These are phyloP conservation scores for Marcusenius ussheri DNA, from an alignment of 2,113 vertebrate species.

Conservation along the genomic window DNA sequence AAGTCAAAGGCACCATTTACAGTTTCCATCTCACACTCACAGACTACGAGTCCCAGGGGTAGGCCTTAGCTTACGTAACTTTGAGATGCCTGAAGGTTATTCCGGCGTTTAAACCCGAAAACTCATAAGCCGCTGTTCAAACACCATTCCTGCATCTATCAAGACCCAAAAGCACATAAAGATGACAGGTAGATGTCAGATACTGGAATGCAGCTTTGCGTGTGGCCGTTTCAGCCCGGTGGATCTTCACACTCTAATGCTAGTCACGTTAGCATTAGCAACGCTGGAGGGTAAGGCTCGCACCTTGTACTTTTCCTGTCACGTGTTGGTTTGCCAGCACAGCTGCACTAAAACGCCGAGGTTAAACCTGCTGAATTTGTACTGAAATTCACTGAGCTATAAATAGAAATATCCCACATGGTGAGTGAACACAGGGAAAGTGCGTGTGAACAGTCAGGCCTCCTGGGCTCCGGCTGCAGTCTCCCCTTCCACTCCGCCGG, in stretches of 20 bases:
- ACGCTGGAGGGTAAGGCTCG: no score
- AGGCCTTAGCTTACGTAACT: background rate
- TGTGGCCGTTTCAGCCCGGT: background rate
- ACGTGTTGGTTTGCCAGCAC: background rate
- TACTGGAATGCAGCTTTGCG: background rate
- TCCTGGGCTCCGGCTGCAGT: background rate
- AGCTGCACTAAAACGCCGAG: background rate
- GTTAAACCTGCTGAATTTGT: conserved; percentile 3
- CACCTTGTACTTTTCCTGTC: no score
- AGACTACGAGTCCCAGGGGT: background rate
- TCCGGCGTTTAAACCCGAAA: background rate
- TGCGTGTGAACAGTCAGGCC: background rate
- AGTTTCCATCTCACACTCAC: background rate
- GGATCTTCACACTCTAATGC: background rate
- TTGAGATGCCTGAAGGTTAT: background rate
- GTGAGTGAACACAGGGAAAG: background rate
- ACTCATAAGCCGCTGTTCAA: background rate
- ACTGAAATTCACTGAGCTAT: conserved; percentile 17
- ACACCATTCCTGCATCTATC: background rate
- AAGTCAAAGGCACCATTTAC: conserved; percentile 5
- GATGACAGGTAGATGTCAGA: background rate
- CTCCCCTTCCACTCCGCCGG: background rate
- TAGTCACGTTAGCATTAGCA: background rate
- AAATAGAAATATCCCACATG: conserved; percentile 14
- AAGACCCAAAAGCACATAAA: background rate